Evolutionary conservation across 2,888 invertebrate genomes (phyloP).

Genomic region (Strigamia maritima): DNA sequence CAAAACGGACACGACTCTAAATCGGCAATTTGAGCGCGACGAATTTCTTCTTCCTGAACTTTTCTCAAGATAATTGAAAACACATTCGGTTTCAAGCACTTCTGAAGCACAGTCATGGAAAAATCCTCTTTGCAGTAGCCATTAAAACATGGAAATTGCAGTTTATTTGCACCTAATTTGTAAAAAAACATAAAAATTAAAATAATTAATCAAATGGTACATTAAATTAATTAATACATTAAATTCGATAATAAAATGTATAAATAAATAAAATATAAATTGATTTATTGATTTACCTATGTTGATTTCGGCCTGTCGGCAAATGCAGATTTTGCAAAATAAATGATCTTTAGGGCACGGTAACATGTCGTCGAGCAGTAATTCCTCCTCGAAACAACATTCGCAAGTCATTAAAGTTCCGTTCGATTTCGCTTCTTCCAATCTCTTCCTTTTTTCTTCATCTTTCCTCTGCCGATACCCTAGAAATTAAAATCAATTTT

Average conservation of each 20-base stretch:
- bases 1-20: conserved; percentile 61
- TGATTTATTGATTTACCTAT: conserved; percentile 43
- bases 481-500: background rate
- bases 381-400: conserved; percentile 60
- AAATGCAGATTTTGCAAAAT: conserved; percentile 57
- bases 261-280: too few relatives aligned
- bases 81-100: conserved; percentile 53
- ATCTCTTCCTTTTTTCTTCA: conserved; percentile 38
- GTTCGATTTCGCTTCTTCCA: conserved; percentile 50
- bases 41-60: conserved; percentile 58
- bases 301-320: conserved; percentile 42
- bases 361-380: conserved; percentile 53
- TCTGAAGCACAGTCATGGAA: conserved; percentile 50
- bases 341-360: conserved; percentile 54
- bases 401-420: conserved; percentile 56
- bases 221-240: too few relatives aligned
- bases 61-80: conserved; percentile 56
- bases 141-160: conserved; percentile 56
- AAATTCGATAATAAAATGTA: too few relatives aligned
- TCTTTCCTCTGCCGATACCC: background rate
- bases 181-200: background rate
- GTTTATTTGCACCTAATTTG: conserved; percentile 54
- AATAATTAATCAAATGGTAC: background rate
- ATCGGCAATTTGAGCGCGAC: conserved; percentile 57
- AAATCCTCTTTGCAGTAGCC: conserved; percentile 49